Base-by-base conservation (phyloP, 2,113 vertebrate genomes). In the Poeciliopsis occidentalis region DNA sequence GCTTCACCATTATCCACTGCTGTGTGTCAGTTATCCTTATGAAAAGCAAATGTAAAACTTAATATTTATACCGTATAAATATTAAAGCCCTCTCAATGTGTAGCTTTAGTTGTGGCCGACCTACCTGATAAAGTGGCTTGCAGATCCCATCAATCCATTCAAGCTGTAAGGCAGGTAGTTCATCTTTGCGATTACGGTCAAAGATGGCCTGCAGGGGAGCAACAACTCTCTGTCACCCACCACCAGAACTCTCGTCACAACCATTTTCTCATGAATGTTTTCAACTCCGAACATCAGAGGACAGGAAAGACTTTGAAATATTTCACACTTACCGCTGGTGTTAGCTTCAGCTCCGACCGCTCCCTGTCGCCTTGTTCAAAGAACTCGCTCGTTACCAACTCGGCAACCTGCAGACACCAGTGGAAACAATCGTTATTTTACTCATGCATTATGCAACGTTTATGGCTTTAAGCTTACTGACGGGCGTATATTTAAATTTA, bases 111-210 rank as follows among this genome's bases (percentile, higher is more conserved):
- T 64, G 19, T 3, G 17, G n/a, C 13, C 60, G 67, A 12, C 75
- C 57, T 95, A 99, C 97, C 96, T 98, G 93, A 89, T 97, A 99
- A 71, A 99, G 83, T 68, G 98, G 98, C 93, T 95, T 95, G 89
- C 98, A 99, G 94, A 99, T 99, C 83, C 96, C 95, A 86, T 99
- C 97, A 75, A 98, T 99, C 98, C 98, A 99, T 88, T 99, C 97
- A 12, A 98, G 60, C 76, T 99, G 98, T 85, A 99, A 72, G 61
- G 94, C 95, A 65, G 98, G 98, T 64, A 99, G 95, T 91, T 99
- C 97, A 81, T 99, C 97, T 94, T 99, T 99, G 75, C 98, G 96
- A 93, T 99, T 99, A 71, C 97, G 97, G 85, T 99, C 98, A 95
- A 99, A 99, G 93, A 99, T 99, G 73, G 98, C 97, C 98, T 99